Evolutionary conservation across 2,888 invertebrate genomes (phyloP), one percentile per base, ranked within the genome.

Genomic region (Torymus auratus): DNA sequence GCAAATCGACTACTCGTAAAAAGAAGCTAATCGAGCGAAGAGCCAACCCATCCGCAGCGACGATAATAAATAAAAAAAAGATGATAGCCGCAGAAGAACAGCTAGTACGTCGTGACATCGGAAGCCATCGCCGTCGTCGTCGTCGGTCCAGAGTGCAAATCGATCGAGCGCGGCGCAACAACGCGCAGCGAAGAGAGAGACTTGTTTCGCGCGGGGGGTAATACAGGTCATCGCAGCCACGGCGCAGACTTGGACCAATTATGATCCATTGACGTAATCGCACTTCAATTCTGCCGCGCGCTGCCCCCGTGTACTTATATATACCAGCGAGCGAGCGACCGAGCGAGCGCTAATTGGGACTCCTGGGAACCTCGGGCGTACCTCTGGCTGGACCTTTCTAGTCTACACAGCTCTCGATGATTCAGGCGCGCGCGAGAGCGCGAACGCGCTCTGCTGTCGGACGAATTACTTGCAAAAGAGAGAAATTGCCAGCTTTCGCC

Each of bases 341-440:
- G 10, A 15, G 77, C 55, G 61, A 52, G 64, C 60, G 75, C 83
- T 86, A 86, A 86, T 86, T 84, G 79, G 80, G 83, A 83, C 83
- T 85, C 83, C 67, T 81, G 80, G 84, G 84, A 84, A 77, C 77
- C 76, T 70, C 53, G 65, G 28, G 60, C 75, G 56, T 61, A 53
- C 75, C 5, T 61, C 67, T 28, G 13, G 41, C 70, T 52, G 71
- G 74, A 80, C 79, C 69, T 80, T 80, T 80, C 79, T 80, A 78
- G 70, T 65, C 71, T 67, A 41, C 7, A 41, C 41, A 41, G 41
- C 7, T 4, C 41, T 41, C 77, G 78, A 77, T 68, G 72, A 70
- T 79, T 73, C 76, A 60, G 56, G 67, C 13, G 56, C 56, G 14
- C n/a, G 13, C 50, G 58, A 67, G 67, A 67, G 67, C 62, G 15